Conservation (phyloP, 2,888 invertebrate genomes). For the Plemyria rubiginata region DNA sequence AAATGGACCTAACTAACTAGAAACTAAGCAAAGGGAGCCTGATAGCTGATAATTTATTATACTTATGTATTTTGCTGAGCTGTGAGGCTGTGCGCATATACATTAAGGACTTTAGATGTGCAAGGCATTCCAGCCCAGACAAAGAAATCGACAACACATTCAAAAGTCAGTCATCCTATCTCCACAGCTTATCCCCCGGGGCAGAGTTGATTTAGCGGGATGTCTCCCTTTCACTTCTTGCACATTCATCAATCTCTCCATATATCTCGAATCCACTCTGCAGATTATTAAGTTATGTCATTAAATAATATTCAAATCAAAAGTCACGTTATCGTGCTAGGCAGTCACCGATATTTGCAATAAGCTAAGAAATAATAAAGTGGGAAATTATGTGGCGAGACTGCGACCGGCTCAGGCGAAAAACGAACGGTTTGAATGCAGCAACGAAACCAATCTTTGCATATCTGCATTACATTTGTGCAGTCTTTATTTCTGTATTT, state of each 20-base stretch:
- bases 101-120: not conserved
- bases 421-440: not conserved
- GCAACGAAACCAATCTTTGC: too few species aligned
- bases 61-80: too few species aligned
- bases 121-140: conserved; percentile 9
- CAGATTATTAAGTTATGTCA: conserved; percentile 26
- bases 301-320: conserved; percentile 16
- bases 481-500: too few species aligned
- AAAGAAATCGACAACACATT: conserved; percentile 26
- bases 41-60: too few species aligned
- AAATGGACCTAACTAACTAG: too few species aligned
- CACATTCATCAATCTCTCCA: conserved; percentile 42
- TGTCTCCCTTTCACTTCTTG: conserved; percentile 45
- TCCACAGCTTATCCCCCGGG: conserved; percentile 35
- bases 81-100: not conserved
- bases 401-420: not conserved
- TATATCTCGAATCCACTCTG: conserved; percentile 33
- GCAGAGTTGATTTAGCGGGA: conserved; percentile 41
- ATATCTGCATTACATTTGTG: not conserved
- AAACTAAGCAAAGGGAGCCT: too few species aligned
- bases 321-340: conserved; percentile 16
- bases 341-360: conserved; percentile 13
- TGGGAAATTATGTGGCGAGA: not conserved
- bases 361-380: not conserved
- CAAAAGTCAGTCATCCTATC: conserved; percentile 36